Evolutionary conservation across 2,888 invertebrate genomes (phyloP).

Genomic region (Neoscelio sp.): DNA sequence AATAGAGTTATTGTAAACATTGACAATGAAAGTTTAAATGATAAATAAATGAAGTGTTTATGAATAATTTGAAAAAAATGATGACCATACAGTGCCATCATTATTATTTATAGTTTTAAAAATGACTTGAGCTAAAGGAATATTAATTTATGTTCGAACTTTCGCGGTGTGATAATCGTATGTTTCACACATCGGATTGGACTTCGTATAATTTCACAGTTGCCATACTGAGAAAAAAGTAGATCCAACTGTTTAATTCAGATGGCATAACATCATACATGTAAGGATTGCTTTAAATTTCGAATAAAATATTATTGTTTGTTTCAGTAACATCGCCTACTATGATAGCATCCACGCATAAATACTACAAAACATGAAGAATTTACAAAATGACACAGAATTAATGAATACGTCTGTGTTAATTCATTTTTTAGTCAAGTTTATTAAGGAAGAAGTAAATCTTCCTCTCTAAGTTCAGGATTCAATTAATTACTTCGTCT

Average conservation of each 20-base stretch:
- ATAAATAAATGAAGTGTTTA: neutral
- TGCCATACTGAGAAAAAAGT: no score
- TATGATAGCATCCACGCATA: neutral
- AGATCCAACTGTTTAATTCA: no score
- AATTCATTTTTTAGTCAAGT: slow-evolving; percentile 19
- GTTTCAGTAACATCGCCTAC: neutral
- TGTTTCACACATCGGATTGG: slow-evolving; percentile 34
- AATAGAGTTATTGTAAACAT: neutral
- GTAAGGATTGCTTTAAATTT: no score
- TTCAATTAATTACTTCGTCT: slow-evolving; percentile 51
- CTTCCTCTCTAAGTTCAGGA: slow-evolving; percentile 49
- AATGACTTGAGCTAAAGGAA: slow-evolving; percentile 2
- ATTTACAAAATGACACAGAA: slow-evolving; percentile 15
- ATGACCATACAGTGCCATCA: neutral
- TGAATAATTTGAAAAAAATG: neutral
- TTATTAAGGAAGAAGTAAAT: slow-evolving; percentile 30
- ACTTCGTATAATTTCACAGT: slow-evolving; percentile 45
- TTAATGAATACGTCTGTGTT: slow-evolving; percentile 7
- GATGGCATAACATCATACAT: slow-evolving; percentile 37
- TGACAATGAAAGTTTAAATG: neutral
- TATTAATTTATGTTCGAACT: slow-evolving; percentile 24
- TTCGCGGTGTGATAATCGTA: slow-evolving; percentile 19
- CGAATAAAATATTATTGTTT: no score
- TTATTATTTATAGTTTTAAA: slow-evolving; percentile 8
- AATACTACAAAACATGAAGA: slow-evolving; percentile 2